Conservation (phyloP, 2,888 invertebrate genomes). For the Spialia ferax region DNA sequence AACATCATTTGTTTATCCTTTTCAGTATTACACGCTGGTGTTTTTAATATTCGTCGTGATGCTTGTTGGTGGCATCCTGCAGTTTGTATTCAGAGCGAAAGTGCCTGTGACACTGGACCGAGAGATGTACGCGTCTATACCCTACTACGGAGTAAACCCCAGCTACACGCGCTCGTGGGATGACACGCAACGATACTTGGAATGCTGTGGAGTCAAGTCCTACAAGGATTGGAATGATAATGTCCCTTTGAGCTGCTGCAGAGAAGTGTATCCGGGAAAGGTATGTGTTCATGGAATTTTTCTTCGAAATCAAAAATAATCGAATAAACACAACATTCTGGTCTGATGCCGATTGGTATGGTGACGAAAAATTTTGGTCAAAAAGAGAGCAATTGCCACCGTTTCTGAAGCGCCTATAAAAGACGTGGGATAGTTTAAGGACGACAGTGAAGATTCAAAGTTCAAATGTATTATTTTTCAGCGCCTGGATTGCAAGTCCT, state of each 20-base stretch:
- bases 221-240: constrained; percentile 92
- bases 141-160: constrained; percentile 89
- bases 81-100: constrained; percentile 96
- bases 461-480: constrained; percentile 54
- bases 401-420: too few species aligned
- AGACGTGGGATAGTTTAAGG: too few species aligned
- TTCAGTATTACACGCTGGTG: constrained; percentile 95
- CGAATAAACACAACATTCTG: too few species aligned
- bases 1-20: constrained; percentile 6
- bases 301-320: too few species aligned
- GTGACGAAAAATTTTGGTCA: too few species aligned
- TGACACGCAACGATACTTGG: constrained; percentile 92
- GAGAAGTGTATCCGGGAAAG: constrained; percentile 87
- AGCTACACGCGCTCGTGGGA: constrained; percentile 95
- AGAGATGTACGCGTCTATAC: constrained; percentile 92
- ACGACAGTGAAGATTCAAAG: too few species aligned
- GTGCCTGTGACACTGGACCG: constrained; percentile 91
- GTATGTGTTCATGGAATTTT: constrained; percentile 54
- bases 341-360: too few species aligned
- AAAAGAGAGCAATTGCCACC: too few species aligned
- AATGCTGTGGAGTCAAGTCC: constrained; percentile 94
- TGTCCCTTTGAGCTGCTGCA: constrained; percentile 93
- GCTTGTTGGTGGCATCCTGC: constrained; percentile 96
- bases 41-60: constrained; percentile 96
- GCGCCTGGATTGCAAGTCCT: constrained; percentile 85